Conservation (phyloP, 1,140 invertebrate species). For the Drosophila watanabei region DNA sequence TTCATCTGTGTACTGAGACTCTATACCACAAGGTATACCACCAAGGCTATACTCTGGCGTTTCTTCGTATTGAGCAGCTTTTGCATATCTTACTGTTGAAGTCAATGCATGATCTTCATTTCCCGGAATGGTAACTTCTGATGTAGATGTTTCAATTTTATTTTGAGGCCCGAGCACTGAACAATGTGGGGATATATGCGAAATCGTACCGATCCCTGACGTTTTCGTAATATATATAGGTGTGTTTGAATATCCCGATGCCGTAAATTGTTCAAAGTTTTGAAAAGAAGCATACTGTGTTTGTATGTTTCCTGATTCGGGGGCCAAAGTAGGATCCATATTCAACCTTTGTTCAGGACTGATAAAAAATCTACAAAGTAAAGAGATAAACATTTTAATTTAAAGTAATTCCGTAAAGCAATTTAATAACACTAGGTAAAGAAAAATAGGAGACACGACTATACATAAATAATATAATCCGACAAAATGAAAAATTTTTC, state of each 20-base stretch:
- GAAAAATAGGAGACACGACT: not conserved
- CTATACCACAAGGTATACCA: conserved; percentile 87
- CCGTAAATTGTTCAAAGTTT: conserved; percentile 88
- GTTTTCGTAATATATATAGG: conserved; percentile 75
- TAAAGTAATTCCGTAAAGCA: not conserved
- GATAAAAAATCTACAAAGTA: conserved; percentile 40
- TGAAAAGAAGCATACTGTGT: conserved; percentile 81
- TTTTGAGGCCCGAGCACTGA: conserved; percentile 86
- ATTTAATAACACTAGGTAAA: not conserved
- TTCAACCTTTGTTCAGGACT: conserved; percentile 67
- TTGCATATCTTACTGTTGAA: conserved; percentile 78
- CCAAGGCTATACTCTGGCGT: conserved; percentile 90
- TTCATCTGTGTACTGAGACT: conserved; percentile 86
- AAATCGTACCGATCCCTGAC: conserved; percentile 59
- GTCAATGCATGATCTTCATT: conserved; percentile 86
- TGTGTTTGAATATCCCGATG: conserved; percentile 86
- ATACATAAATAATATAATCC: too few species aligned
- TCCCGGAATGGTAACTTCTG: conserved; percentile 88
- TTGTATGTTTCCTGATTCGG: conserved; percentile 64
- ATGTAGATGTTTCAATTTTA: conserved; percentile 87
- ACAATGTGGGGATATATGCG: conserved; percentile 78
- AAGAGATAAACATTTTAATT: not conserved
- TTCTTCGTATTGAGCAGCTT: conserved; percentile 87
- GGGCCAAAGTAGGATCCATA: conserved; percentile 57
- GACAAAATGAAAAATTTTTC: too few species aligned